Percentiles rank a stretch among this genome's conserved stretches.
Conservation (phyloP, 2,888 invertebrate genomes). For the Ceriagrion tenellum region DNA sequence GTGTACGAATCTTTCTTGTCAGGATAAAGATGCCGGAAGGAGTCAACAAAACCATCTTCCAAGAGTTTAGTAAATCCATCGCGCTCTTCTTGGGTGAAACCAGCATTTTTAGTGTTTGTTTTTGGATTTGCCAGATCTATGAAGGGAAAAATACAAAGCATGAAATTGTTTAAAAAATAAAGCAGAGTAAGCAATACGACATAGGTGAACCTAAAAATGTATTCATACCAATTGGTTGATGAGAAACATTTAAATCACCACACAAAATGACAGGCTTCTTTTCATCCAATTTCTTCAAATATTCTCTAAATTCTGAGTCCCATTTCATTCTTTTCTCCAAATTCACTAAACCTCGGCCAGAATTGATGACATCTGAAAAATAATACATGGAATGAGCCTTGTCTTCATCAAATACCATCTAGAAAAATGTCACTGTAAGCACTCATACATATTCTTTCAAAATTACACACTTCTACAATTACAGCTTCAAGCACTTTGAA, state of each 20-base stretch:
- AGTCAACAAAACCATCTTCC: conserved; percentile 90
- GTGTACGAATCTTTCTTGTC: conserved; percentile 91
- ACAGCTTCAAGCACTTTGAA: no score
- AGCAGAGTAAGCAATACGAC: not conserved
- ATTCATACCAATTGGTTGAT: conserved; percentile 90
- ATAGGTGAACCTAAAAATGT: not conserved
- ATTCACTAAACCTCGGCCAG: conserved; percentile 92
- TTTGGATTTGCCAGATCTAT: conserved; percentile 96
- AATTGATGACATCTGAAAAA: conserved; percentile 92
- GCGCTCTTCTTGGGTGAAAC: conserved; percentile 97
- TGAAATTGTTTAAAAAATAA: not conserved
- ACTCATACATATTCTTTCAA: no score
- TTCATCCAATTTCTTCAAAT: conserved; percentile 88
- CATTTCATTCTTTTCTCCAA: conserved; percentile 93
- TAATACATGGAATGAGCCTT: not conserved
- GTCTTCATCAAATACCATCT: no score
- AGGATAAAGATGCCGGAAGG: conserved; percentile 92
- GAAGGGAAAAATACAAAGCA: conserved; percentile 71
- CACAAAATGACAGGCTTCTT: conserved; percentile 96
- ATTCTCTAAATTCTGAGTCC: conserved; percentile 91
- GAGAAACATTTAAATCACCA: conserved; percentile 99
- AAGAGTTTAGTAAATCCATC: conserved; percentile 93
- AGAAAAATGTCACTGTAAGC: no score
- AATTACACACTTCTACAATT: no score
- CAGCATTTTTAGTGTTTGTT: conserved; percentile 94